Percentiles rank a stretch among this genome's conserved stretches.
These are phyloP conservation scores for Camptogramma bilineatum DNA, from an alignment of 2,888 invertebrate species.

Conservation along the genomic window DNA sequence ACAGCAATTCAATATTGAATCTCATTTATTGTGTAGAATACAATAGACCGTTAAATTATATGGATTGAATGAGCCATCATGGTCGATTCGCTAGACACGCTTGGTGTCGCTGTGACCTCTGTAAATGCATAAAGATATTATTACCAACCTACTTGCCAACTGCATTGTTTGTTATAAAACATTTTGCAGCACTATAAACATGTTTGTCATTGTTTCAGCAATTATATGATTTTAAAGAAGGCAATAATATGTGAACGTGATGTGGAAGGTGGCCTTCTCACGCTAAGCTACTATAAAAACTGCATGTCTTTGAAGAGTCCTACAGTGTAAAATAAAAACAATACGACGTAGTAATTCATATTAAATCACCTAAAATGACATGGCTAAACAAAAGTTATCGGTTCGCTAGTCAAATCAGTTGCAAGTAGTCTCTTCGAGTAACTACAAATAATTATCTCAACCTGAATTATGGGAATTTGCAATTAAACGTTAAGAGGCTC, in stretches of 20 bases:
- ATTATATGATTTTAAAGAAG: slow-evolving; percentile 4
- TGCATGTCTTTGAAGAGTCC: slow-evolving; percentile 14
- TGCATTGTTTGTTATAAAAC: slow-evolving; percentile 7
- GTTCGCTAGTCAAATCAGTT: slow-evolving; percentile 7
- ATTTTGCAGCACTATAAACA: background rate
- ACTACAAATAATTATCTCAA: slow-evolving; percentile 31
- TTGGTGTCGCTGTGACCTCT: slow-evolving; percentile 56
- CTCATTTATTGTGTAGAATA: slow-evolving; percentile 47
- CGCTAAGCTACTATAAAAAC: slow-evolving; percentile 1
- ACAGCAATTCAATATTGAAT: slow-evolving; percentile 24
- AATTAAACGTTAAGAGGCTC: slow-evolving; percentile 53
- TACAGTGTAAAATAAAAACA: slow-evolving; percentile 11
- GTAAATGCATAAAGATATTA: slow-evolving; percentile 32
- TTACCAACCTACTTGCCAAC: slow-evolving; percentile 17
- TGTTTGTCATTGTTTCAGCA: background rate
- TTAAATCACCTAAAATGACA: background rate
- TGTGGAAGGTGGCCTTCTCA: slow-evolving; percentile 6
- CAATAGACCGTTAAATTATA: slow-evolving; percentile 68
- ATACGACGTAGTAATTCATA: background rate
- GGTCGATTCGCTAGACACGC: slow-evolving; percentile 58
- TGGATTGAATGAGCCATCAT: slow-evolving; percentile 53
- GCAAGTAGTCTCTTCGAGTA: slow-evolving; percentile 6
- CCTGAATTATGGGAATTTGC: slow-evolving; percentile 51
- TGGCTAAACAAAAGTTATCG: background rate
- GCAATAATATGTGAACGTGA: slow-evolving; percentile 1